These are phyloP conservation scores for Pipistrellus pygmaeus DNA, from an alignment of 2,797 vertebrate genomes.

Conservation along the genomic window DNA sequence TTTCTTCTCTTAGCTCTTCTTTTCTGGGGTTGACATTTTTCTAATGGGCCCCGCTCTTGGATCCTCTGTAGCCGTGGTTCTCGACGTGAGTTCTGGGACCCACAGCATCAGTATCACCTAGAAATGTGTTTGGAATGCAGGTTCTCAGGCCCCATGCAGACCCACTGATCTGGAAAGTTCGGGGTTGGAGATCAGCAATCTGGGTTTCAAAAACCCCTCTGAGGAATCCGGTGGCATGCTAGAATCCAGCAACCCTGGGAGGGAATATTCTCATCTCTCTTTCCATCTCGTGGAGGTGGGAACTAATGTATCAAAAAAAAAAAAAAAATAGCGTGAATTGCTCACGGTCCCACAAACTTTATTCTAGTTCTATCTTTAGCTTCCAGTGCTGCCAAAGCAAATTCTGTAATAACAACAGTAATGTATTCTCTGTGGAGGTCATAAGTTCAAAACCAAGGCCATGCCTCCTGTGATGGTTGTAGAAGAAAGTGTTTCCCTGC, in stretches of 20 bases:
- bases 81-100: not conserved
- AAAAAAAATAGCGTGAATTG: not conserved
- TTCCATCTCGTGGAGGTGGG: not conserved
- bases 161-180: not conserved
- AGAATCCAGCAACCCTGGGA: not conserved
- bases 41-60: not conserved
- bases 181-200: not conserved
- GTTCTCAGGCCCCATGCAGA: not conserved
- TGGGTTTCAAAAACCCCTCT: not conserved
- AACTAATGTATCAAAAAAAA: not conserved
- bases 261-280: not conserved
- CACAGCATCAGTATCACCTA: not conserved
- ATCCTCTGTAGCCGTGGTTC: not conserved
- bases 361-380: not conserved
- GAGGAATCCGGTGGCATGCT: too few relatives aligned
- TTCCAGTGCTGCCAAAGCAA: not conserved
- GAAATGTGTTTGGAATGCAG: not conserved
- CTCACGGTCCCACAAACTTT: not conserved
- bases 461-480: accelerated
- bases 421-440: not conserved
- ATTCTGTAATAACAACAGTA: not conserved
- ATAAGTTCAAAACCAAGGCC: not conserved
- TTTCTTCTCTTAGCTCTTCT: not conserved
- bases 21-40: not conserved
- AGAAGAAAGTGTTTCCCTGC: not conserved